Evolutionary conservation across 2,888 invertebrate species (phyloP), one percentile per base, ranked within the genome.

Genomic region (Synergus itoensis): DNA sequence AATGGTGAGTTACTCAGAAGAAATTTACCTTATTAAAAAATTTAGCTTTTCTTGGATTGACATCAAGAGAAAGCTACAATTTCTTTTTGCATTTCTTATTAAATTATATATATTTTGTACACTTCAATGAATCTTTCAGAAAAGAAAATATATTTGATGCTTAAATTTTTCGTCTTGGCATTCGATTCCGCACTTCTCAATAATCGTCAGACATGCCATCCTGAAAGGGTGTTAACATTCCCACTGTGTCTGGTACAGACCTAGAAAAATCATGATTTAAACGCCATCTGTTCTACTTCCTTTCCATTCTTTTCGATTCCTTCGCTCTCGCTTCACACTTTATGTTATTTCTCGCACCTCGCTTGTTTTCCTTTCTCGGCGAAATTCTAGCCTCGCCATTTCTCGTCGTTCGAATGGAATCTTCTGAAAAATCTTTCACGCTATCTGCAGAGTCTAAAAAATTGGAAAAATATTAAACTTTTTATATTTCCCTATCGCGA

Each of bases 261-360:
- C 9, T 41, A 43, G 36, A 40, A 64, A 64, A 36, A 40, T 64
- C 16, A 16, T 36, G 64, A 40, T 64, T 64, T 64, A 64, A 64
- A 40, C n/a, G 4, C 18, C 41, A 41, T 65, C 41, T 41, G 12
- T 65, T 43, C 41, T 7, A 41, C 41, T 21, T 41, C 40, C 11
- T 57, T 18, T 57, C 9, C 57, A 18, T 57, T 57, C 40, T 65
- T 43, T 18, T 9, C 43, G 18, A 65, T 41, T 65, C 12, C 18
- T 28, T 36, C 82, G 77, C 79, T 80, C 18, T 75, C 79, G 65
- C 80, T 78, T 76, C 69, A 65, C 75, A 76, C 80, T 84, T 81
- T 87, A 84, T 87, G 84, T 86, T 85, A 87, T 87, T 86, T 82
- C 78, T 80, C 82, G 78, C 69, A 83, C 82, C 82, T 84, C 81